These are phyloP conservation scores for Seladonia tumulorum DNA, from an alignment of 2,888 invertebrate genomes.

Conservation along the genomic window DNA sequence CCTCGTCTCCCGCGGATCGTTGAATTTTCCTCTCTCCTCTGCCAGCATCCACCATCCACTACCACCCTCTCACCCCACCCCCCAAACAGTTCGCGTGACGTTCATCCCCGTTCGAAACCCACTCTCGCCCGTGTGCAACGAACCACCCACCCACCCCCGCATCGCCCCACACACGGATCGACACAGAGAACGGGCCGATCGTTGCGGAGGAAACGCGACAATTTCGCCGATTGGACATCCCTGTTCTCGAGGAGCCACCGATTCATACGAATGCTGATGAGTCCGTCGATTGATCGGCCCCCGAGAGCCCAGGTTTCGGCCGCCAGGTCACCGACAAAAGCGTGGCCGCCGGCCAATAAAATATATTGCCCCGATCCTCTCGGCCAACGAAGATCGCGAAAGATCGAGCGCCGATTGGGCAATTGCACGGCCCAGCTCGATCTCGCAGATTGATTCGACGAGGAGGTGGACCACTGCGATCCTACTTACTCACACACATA, in stretches of 20 bases:
- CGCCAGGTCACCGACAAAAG: conserved; percentile 17
- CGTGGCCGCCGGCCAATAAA: conserved; percentile 40
- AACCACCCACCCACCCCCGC: neutral
- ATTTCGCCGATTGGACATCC: conserved; percentile 66
- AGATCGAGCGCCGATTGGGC: conserved; percentile 30
- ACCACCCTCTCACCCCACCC: conserved; percentile 5
- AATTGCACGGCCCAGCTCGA: conserved; percentile 18
- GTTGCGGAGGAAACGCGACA: conserved; percentile 62
- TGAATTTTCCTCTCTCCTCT: conserved; percentile 64
- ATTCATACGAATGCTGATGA: conserved; percentile 54
- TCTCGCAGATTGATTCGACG: conserved; percentile 2
- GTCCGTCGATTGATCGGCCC: conserved; percentile 43
- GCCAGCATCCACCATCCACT: neutral
- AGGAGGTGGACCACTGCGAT: neutral
- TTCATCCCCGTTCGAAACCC: conserved; percentile 10
- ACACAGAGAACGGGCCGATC: conserved; percentile 26
- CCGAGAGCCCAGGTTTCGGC: neutral
- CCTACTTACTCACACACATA: neutral
- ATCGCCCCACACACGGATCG: neutral
- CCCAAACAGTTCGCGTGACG: conserved; percentile 18
- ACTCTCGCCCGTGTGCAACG: neutral
- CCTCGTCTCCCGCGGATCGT: conserved; percentile 60
- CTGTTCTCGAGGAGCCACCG: conserved; percentile 50
- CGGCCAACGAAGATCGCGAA: conserved; percentile 23
- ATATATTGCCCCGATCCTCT: conserved; percentile 28